Conservation (phyloP, 2,797 vertebrate species). For the Lagorchestes hirsutus region DNA sequence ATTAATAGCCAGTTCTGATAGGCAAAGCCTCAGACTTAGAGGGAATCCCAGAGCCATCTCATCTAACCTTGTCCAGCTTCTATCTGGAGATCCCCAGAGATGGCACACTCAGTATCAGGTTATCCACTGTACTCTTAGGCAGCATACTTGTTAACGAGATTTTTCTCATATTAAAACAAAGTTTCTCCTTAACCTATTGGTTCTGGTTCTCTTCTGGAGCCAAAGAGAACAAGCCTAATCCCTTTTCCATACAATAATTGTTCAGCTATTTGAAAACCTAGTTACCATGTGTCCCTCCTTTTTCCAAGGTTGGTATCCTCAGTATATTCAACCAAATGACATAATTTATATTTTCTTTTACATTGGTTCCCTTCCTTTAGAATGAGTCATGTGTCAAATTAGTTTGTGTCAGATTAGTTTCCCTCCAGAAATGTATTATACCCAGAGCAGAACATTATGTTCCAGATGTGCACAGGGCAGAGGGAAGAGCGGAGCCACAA, state of each 20-base stretch:
- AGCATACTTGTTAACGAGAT: background rate
- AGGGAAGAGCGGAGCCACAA: background rate
- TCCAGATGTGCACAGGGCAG: background rate
- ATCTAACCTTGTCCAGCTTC: background rate
- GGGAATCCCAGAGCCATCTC: background rate
- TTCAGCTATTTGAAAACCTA: background rate
- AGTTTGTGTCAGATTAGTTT: background rate
- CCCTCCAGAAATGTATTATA: background rate
- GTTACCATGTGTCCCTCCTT: background rate
- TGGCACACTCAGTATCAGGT: background rate
- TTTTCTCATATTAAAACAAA: background rate
- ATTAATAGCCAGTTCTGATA: background rate
- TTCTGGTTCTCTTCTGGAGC: background rate
- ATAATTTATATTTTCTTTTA: background rate
- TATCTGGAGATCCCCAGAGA: background rate
- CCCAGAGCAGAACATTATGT: background rate
- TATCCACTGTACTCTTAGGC: background rate
- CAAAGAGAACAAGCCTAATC: background rate
- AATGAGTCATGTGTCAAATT: background rate
- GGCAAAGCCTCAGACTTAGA: background rate
- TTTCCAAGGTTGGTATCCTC: background rate
- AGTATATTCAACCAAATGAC: background rate
- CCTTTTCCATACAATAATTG: background rate
- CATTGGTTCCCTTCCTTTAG: background rate
- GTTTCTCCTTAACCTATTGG: background rate